Percentiles rank a stretch among this genome's conserved stretches.
Conservation (phyloP, 1,140 invertebrate genomes). For the Coptotermes formosanus region DNA sequence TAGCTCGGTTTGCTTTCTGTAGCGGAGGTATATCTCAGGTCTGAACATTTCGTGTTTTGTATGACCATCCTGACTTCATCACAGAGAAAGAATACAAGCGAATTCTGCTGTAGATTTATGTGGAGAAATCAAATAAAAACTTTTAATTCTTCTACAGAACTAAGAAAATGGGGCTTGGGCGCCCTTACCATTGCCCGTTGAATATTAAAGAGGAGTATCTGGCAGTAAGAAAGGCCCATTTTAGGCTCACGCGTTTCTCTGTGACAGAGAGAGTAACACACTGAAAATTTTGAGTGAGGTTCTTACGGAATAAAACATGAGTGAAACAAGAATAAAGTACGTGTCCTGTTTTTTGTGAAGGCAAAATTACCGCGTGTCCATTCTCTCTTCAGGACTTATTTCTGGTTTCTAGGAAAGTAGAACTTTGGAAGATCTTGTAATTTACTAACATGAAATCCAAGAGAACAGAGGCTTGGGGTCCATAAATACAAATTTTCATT, state of each 20-base stretch:
- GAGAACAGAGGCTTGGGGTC: too few relatives aligned
- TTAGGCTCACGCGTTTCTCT: background rate
- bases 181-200: background rate
- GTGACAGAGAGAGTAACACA: background rate
- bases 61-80: background rate
- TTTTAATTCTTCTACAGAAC: conserved; percentile 9
- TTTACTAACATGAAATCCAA: background rate
- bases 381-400: background rate
- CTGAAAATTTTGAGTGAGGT: background rate
- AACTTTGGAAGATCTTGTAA: background rate
- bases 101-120: background rate
- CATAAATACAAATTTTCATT: too few relatives aligned
- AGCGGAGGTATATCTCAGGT: too few relatives aligned
- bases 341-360: background rate
- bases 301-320: conserved; percentile 12
- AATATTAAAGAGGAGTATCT: background rate
- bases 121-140: conserved; percentile 14
- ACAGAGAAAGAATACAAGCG: background rate
- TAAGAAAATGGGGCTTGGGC: background rate
- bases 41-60: background rate
- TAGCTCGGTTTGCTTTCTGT: too few relatives aligned
- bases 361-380: background rate
- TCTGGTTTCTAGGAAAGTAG: background rate
- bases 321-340: background rate
- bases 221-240: background rate